Evolutionary conservation across 92 coral and sea anemone genomes (phyloP), one percentile per base, ranked within the genome.

Genomic region (Palythoa caribaeorum): DNA sequence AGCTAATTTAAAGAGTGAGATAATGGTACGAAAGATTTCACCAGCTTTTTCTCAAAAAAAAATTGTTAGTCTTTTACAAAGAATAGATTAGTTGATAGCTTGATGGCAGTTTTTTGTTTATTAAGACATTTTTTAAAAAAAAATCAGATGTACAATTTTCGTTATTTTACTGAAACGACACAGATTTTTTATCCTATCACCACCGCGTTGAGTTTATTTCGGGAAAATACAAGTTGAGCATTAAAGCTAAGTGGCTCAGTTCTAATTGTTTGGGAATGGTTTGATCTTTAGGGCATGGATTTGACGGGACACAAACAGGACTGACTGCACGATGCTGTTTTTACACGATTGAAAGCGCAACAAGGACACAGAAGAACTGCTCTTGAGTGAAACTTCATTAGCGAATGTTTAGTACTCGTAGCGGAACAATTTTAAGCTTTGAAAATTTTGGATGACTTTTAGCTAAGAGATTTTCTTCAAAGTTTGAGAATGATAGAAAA

Each of bases 251-350:
- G 7, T 52, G 8, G 15, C 21, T 28, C 28, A 28, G 28, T 77
- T 81, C 86, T 81, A 81, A 81, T 69, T 47, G 76, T 81, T 38
- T 66, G 76, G 86, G 48, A 74, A 47, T 81, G 75, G 50, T 81
- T 81, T 81, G 86, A 81, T 81, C 86, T 81, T 14, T 81, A 81
- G 86, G 86, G 76, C 86, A 20, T 81, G 86, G 86, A 81, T 81
- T 65, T 81, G 76, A 81, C 52, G 9, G 86, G 74, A 81, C 75
- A 38, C 47, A 47, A 44, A 81, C 86, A 47, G 21, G 83, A 36
- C 86, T 81, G 86, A 81, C 16, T 60, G 28, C 28, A 28, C 28
- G 47, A 69, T 12, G n/a, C 36, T 65, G 74, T 55, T 65, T 81
- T 81, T 8, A 79, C 84, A 60, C 53, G 51, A 44, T 65, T 60